These are phyloP conservation scores for Amblyjoppa fuscipennis DNA, from an alignment of 2,888 invertebrate species.

Conservation along the genomic window DNA sequence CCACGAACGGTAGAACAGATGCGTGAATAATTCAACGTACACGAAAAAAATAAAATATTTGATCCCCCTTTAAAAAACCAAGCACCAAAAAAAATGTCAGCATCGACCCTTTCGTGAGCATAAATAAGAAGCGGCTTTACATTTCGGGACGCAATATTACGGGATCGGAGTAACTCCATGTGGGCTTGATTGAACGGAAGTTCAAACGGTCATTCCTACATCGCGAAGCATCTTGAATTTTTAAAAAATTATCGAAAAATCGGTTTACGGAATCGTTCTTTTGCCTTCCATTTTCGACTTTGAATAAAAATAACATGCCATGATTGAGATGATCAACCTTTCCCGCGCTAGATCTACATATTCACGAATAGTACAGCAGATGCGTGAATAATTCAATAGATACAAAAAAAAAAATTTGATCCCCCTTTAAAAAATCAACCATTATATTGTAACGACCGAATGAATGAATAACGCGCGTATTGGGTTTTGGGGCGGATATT, in stretches of 20 bases:
- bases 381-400: neutral
- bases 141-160: too few relatives aligned
- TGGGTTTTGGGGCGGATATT: too few relatives aligned
- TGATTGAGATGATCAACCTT: neutral
- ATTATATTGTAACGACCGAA: too few relatives aligned
- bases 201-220: too few relatives aligned
- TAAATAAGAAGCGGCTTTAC: neutral
- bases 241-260: too few relatives aligned
- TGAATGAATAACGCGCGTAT: too few relatives aligned
- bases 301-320: too few relatives aligned
- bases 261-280: too few relatives aligned
- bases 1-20: neutral
- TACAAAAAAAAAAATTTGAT: neutral
- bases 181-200: too few relatives aligned
- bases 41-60: neutral
- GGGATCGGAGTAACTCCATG: too few relatives aligned
- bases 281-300: too few relatives aligned
- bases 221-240: too few relatives aligned
- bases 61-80: neutral
- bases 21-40: constrained; percentile 9
- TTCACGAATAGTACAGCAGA: neutral
- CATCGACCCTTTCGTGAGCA: neutral
- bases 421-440: neutral
- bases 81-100: neutral
- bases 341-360: neutral